Percentiles rank a stretch among this genome's conserved stretches.
phyloP scores from a whole-genome alignment of 2,113 vertebrate species.

The Melanostigma gelatinosum region DNA sequence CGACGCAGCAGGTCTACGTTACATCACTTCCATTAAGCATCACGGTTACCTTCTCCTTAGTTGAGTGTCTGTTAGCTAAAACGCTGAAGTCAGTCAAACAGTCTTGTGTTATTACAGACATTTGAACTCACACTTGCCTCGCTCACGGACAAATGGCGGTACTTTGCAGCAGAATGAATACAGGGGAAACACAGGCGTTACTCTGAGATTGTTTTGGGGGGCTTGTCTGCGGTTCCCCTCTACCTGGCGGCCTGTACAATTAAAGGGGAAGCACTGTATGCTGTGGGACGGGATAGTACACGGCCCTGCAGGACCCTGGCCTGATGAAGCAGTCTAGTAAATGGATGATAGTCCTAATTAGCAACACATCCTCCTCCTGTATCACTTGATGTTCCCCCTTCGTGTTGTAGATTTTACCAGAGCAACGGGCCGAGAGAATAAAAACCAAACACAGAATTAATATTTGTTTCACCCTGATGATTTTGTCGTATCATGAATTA shows the following conservation, averaged over 20 bases:
- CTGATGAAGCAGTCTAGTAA: neutral
- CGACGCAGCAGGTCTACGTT: too few relatives aligned
- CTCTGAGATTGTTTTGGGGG: neutral
- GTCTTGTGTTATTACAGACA: too few relatives aligned
- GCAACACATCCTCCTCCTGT: neutral
- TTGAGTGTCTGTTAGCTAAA: too few relatives aligned
- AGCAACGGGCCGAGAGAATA: neutral
- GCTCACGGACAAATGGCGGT: neutral
- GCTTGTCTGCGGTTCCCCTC: neutral
- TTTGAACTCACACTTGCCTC: neutral
- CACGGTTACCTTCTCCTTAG: too few relatives aligned
- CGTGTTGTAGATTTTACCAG: neutral
- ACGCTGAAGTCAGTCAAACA: too few relatives aligned
- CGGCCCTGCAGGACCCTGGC: neutral
- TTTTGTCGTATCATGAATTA: neutral
- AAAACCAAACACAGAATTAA: neutral
- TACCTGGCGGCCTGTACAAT: too few relatives aligned
- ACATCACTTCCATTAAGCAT: too few relatives aligned
- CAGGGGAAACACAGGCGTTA: neutral
- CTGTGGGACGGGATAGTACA: neutral
- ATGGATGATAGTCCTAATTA: neutral
- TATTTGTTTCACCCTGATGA: neutral
- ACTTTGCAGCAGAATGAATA: neutral
- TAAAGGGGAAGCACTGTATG: neutral
- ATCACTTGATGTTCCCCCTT: neutral